Base-by-base conservation (phyloP, 2,888 invertebrate genomes). In the Salpingus planirostris region DNA sequence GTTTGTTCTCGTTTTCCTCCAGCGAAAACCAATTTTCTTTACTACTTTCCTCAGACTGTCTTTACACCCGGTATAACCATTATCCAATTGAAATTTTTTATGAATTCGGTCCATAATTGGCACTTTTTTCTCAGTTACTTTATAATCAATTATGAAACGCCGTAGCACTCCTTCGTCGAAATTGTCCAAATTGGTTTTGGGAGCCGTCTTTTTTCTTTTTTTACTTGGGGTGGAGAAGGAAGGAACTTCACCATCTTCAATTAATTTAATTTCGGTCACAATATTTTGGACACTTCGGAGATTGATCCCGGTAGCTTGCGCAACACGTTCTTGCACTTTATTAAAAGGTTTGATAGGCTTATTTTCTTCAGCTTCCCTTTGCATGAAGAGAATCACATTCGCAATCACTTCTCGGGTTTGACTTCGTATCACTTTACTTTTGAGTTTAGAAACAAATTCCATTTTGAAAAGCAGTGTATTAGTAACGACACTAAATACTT, bases 21-120 rank as follows among this genome's bases (percentile, higher is more conserved):
- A 27, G 10, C 24, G 24, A 27, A 27, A 27, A 11, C 27, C 27
- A 5, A 27, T 5, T 27, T 27, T 8, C 4, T 13, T 11, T 13
- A 27, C 13, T 14, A 13, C 27, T 14, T 11, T 40, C 21, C 33
- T 43, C 24, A 31, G 10, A 6, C 7, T 24, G 18, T 24, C 24
- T 24, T 10, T 8, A n/a, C 24, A 10, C 10, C 24, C 10, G 6
- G 6, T 6, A n/a, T 24, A 24, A 6, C 6, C 11, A 6, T 11
- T 11, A 13, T 28, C 12, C n/a, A 11, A 57, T 40, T 8, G 18
- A 18, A 18, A 18, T 8, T 18, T 18, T 18, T 8, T 18, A 8
- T 18, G 18, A 18, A 18, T 18, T 18, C 18, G 6, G 6, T 18
- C 8, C 18, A 18, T 7, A 18, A 8, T 18, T 18, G 18, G 18